These are phyloP conservation scores for Pseudomyrmex gracilis DNA, from an alignment of 1,140 invertebrate species.

Conservation along the genomic window DNA sequence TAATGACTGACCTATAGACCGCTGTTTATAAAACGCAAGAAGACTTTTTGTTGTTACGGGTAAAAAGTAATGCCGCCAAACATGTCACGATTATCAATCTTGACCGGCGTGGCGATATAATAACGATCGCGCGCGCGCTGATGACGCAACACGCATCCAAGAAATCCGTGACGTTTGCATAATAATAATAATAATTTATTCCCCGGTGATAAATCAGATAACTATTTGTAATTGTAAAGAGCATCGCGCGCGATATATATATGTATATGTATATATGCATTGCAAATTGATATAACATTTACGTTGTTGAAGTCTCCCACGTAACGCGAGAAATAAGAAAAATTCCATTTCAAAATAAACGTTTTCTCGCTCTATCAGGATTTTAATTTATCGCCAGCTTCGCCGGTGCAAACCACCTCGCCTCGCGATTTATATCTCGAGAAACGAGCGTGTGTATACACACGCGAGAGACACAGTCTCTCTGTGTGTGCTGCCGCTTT, in stretches of 20 bases:
- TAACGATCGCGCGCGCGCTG: not conserved
- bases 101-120: no score
- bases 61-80: not conserved
- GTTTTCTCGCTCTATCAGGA: not conserved
- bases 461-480: not conserved
- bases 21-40: not conserved
- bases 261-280: no score
- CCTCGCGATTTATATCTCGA: not conserved
- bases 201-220: not conserved
- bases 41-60: not conserved
- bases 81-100: not conserved
- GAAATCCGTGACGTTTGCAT: not conserved
- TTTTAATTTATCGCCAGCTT: conserved; percentile 6
- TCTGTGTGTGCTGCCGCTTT: not conserved
- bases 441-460: not conserved
- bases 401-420: not conserved
- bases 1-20: conserved; percentile 11
- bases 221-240: conserved; percentile 17
- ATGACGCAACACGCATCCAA: no score
- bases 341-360: not conserved
- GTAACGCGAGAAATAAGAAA: conserved; percentile 21
- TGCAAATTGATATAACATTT: no score
- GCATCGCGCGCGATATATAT: no score
- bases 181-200: not conserved
- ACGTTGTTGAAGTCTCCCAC: not conserved